Conservation (phyloP, 2,113 vertebrate species). For the Pachyramphus minor region DNA sequence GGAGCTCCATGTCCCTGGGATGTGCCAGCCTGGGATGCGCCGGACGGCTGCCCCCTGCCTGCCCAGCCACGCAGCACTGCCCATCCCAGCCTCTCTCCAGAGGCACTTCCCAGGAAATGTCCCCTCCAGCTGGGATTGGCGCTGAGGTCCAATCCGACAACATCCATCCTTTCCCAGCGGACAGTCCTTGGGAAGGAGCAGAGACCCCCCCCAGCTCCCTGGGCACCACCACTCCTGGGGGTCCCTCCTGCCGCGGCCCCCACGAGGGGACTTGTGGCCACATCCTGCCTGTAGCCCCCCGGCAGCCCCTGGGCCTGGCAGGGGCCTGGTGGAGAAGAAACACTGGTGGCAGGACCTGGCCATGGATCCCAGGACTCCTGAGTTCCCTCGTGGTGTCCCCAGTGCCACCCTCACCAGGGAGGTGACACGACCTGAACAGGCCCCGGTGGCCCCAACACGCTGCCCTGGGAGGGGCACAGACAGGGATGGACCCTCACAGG, state of each 20-base stretch:
- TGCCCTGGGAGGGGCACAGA: rapidly evolving
- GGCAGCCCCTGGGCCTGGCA: background rate
- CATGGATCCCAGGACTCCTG: rapidly evolving
- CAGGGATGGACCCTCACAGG: rapidly evolving
- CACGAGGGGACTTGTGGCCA: slow-evolving; percentile 33
- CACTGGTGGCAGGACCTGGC: rapidly evolving
- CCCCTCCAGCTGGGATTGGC: background rate
- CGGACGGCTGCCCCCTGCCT: background rate
- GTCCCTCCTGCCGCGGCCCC: background rate
- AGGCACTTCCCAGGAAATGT: background rate
- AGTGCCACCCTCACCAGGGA: background rate
- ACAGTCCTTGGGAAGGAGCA: rapidly evolving
- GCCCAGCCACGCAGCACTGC: background rate
- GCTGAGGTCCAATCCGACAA: rapidly evolving
- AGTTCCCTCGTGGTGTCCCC: rapidly evolving
- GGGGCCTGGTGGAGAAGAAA: rapidly evolving
- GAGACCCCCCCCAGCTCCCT: background rate
- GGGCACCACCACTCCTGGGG: background rate
- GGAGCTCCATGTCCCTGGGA: background rate
- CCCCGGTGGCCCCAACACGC: rapidly evolving
- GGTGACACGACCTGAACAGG: background rate
- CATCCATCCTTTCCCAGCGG: rapidly evolving
- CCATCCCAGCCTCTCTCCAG: background rate
- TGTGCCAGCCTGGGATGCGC: background rate
- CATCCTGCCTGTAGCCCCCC: background rate